These are phyloP conservation scores for Muschampia plurimacula DNA, from an alignment of 2,888 invertebrate species.

Conservation along the genomic window DNA sequence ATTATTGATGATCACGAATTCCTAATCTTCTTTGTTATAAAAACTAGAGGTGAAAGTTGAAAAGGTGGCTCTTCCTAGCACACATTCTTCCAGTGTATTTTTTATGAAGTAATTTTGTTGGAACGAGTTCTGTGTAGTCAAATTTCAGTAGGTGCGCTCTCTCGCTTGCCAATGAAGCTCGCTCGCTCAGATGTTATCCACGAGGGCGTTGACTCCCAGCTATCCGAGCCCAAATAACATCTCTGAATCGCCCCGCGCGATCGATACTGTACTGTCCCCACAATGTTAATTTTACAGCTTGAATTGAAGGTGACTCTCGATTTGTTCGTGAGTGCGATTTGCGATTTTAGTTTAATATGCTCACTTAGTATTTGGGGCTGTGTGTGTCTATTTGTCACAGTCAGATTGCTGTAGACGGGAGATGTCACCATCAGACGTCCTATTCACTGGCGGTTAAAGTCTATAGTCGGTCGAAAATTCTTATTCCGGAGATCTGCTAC, in stretches of 20 bases:
- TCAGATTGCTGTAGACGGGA: too few relatives aligned
- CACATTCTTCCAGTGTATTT: background rate
- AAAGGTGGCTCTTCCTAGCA: too few relatives aligned
- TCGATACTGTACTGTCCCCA: conserved; percentile 29
- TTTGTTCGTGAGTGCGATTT: background rate
- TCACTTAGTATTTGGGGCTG: background rate
- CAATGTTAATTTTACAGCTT: conserved; percentile 24
- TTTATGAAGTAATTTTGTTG: background rate
- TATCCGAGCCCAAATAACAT: conserved; percentile 25
- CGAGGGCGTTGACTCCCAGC: conserved; percentile 31
- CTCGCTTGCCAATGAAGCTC: conserved; percentile 9
- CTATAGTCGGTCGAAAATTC: too few relatives aligned
- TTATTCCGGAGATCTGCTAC: too few relatives aligned
- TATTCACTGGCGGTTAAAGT: too few relatives aligned
- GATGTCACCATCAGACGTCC: too few relatives aligned
- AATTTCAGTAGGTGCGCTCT: conserved; percentile 8
- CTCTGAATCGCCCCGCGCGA: conserved; percentile 23
- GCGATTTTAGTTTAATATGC: background rate
- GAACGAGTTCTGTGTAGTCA: background rate
- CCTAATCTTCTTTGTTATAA: too few relatives aligned
- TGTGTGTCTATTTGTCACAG: too few relatives aligned
- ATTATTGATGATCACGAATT: too few relatives aligned
- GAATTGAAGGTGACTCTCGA: conserved; percentile 19
- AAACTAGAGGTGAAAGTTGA: too few relatives aligned
- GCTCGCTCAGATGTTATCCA: conserved; percentile 30